Conservation (phyloP, 2,888 invertebrate species). For the Rotaria sp. region DNA sequence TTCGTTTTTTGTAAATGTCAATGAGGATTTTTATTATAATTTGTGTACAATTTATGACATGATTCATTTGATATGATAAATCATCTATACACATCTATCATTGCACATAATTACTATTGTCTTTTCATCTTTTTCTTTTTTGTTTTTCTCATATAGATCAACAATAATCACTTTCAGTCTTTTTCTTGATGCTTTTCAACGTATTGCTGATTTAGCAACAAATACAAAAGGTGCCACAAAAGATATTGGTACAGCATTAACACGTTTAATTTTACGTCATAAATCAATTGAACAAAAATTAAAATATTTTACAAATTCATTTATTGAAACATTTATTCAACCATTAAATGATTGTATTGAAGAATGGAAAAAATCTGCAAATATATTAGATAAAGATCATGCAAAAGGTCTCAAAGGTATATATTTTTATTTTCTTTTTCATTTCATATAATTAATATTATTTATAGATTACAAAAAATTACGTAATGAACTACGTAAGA, state of each 20-base stretch:
- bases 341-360: conserved; percentile 77
- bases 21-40: background rate
- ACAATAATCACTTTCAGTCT: conserved; percentile 81
- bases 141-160: conserved; percentile 62
- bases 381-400: conserved; percentile 77
- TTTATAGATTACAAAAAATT: conserved; percentile 78
- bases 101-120: background rate
- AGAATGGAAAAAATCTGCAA: conserved; percentile 77
- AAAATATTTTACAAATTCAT: conserved; percentile 71
- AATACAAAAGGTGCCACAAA: conserved; percentile 91
- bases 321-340: conserved; percentile 63
- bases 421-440: background rate
- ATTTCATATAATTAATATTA: background rate
- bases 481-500: conserved; percentile 77
- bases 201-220: conserved; percentile 92
- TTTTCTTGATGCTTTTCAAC: conserved; percentile 94
- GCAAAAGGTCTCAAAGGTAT: conserved; percentile 64
- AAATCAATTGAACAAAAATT: conserved; percentile 87
- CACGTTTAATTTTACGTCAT: conserved; percentile 86
- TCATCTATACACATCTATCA: background rate
- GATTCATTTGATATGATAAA: background rate
- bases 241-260: conserved; percentile 91
- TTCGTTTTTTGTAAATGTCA: conserved; percentile 32
- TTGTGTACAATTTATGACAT: background rate
- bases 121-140: background rate